Base-by-base conservation (phyloP, 2,888 invertebrate species). In the Phymatocera aterrima region DNA sequence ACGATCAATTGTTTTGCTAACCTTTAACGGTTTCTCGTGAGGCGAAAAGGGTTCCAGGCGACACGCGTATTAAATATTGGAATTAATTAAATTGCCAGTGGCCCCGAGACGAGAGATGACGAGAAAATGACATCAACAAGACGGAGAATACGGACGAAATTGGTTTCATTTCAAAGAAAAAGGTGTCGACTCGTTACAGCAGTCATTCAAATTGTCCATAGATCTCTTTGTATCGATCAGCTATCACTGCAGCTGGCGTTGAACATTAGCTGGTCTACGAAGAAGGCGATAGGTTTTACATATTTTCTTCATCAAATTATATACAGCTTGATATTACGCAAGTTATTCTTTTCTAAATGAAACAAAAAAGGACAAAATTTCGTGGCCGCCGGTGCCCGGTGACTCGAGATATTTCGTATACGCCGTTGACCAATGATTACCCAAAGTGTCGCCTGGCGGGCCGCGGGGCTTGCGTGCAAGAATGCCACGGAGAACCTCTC, bases 361-460 rank as follows among this genome's bases (percentile, higher is more conserved):
- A 24, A 18, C 24, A 46, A 70, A 46, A 70, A 46, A 70, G 10
- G 10, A 18, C 3, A 34, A 31, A 31, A 72, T 72, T 72, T 51
- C 51, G 51, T 72, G 8, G 72, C 72, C 54, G 40, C 10, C 72
- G 72, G 51, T 72, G 51, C 72, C 12, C 43, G 68, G 51, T 54
- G 34, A 60, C 34, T 54, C 60, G 75, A 72, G 46, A 72, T 34
- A 21, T 64, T 64, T 46, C 68, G 24, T 46, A 28, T 68, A n/a
- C 68, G 72, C 51, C 51, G 72, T 72, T 72, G 75, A 87, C 88
- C 87, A 84, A 87, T 88, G 85, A 87, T 90, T 90, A 90, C 82
- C 85, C 85, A 87, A 89, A 89, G 86, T 90, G 90, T 89, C 89
- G 89, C 89, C 89, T 88, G 87, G 85, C 87, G 57, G 24, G 54